Percentiles rank a stretch among this genome's conserved stretches.
These are phyloP conservation scores for Brachionus rotundiformis DNA, from an alignment of 1,140 invertebrate genomes.

Conservation along the genomic window DNA sequence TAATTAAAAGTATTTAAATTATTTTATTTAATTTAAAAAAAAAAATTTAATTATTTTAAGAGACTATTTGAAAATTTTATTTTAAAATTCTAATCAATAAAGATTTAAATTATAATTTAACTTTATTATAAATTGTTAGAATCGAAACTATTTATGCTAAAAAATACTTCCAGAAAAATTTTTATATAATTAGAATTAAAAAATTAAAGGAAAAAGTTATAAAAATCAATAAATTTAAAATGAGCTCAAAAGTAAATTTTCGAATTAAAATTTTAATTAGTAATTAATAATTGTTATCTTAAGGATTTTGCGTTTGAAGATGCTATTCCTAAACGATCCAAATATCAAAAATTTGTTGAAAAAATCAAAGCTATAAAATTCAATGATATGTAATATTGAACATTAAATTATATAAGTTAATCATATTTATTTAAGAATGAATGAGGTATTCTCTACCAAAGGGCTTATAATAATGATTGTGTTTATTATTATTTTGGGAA, in stretches of 20 bases:
- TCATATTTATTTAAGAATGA: background rate
- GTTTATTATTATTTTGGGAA: background rate
- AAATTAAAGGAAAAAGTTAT: background rate
- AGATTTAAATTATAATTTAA: too few relatives aligned
- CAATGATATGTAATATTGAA: background rate
- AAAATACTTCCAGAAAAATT: background rate
- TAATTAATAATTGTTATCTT: background rate
- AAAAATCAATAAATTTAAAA: background rate
- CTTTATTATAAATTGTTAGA: too few relatives aligned
- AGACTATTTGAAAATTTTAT: too few relatives aligned
- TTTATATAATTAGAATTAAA: background rate
- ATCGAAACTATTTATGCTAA: too few relatives aligned
- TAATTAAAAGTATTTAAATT: too few relatives aligned
- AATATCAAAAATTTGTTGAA: background rate
- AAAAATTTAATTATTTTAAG: too few relatives aligned
- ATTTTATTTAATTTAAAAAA: too few relatives aligned
- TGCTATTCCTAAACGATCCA: background rate
- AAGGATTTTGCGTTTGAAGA: background rate
- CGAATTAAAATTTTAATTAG: background rate
- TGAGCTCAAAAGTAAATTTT: background rate
- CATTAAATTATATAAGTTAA: background rate
- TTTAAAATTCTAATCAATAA: too few relatives aligned
- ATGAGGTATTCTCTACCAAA: background rate
- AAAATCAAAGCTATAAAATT: background rate
- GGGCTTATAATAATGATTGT: slow-evolving; percentile 16